Evolutionary conservation across 2,113 vertebrate species (phyloP).

Genomic region (Pipra filicauda): DNA sequence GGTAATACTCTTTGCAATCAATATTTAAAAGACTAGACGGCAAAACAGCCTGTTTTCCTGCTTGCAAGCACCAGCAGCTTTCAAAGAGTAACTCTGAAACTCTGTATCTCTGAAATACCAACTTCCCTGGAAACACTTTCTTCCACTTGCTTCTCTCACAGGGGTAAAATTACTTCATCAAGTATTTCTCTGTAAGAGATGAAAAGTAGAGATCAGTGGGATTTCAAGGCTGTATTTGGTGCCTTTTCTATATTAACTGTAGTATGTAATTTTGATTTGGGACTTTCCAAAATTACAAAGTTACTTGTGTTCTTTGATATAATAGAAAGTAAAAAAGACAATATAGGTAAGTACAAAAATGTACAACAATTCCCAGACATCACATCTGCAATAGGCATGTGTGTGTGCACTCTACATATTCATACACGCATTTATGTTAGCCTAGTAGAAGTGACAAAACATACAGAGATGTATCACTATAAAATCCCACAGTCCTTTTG

Average conservation of each 20-base stretch:
- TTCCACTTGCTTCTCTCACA: background rate
- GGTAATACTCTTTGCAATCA: background rate
- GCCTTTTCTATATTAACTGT: background rate
- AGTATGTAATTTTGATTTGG: constrained; percentile 7
- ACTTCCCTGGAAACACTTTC: background rate
- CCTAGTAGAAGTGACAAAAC: background rate
- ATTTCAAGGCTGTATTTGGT: background rate
- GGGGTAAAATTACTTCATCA: background rate
- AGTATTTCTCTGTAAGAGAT: background rate
- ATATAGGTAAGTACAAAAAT: background rate
- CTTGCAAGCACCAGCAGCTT: background rate
- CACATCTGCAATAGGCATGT: background rate
- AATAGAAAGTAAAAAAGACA: background rate
- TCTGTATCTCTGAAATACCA: background rate
- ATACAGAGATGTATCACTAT: background rate
- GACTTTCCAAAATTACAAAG: background rate
- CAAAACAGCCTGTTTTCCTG: background rate
- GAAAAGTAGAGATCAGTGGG: background rate
- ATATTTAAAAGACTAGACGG: background rate
- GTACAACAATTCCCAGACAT: background rate
- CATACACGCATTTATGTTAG: background rate
- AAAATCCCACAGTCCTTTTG: background rate
- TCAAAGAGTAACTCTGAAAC: background rate
- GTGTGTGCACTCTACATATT: background rate
- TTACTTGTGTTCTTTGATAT: background rate